Base-by-base conservation (phyloP, 2,113 vertebrate species). In the Tenebrosternarchus preto region DNA sequence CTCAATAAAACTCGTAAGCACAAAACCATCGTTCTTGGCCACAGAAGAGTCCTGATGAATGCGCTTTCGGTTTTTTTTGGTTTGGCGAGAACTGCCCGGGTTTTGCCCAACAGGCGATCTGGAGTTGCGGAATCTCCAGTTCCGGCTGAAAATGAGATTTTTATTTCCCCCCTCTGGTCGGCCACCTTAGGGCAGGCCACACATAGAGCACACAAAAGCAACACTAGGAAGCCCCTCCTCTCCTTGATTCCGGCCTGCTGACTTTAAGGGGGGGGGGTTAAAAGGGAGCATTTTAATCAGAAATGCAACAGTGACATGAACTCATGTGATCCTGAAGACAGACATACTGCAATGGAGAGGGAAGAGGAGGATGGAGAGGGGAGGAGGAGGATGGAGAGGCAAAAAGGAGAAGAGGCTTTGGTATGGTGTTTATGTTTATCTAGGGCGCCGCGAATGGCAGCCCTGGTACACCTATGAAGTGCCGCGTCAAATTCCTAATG, bases 311-410 rank as follows among this genome's bases (percentile, higher is more conserved):
- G 57, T 67, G 39, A 6, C 27, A 56, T 50, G 64, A 66, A 68
- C 43, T 39, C 39, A 46, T 39, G 63, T 31, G 31, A 39, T 68
- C 64, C 64, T 63, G 74, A 19, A 39, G 64, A 68, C 64, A 68
- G n/a, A 20, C 31, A 39, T 11, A 50, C 11, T n/a, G 31, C 19
- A n/a, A 11, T 1, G 19, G 19, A 3, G 29, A 33, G 71, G 8
- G n/a, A 0, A 16, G 25, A 22, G 20, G 17, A 11, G 19, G 11
- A 0, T 22, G 29, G 25, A 61, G 57, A 80, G 27, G 4, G n/a
- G n/a, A n/a, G n/a, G n/a, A n/a, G n/a, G n/a, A n/a, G n/a, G n/a
- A n/a, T n/a, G n/a, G n/a, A n/a, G n/a, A n/a, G n/a, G n/a, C n/a
- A n/a, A n/a, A n/a, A n/a, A n/a, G n/a, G n/a, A n/a, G n/a, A n/a